Percentiles rank a stretch among this genome's conserved stretches.
Evolutionary conservation across 2,888 invertebrate genomes (phyloP).

Genomic region (Osedax frankpressi): DNA sequence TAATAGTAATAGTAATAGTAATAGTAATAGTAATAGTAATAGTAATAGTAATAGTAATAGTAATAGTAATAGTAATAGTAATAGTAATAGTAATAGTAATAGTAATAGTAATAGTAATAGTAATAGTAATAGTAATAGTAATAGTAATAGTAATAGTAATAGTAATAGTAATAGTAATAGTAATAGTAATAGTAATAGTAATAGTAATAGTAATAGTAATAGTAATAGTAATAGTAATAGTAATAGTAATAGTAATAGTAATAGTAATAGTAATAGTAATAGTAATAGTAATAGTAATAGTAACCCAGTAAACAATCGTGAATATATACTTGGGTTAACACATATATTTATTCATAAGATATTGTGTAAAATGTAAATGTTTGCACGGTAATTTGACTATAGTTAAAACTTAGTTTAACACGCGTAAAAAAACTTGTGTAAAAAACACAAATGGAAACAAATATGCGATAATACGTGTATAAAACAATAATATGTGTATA

Average conservation of each 20-base stretch:
- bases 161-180: background rate
- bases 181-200: background rate
- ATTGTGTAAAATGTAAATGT: too few species aligned
- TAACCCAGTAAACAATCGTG: too few species aligned
- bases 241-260: background rate
- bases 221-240: background rate
- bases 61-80: background rate
- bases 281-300: background rate
- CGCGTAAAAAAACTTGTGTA: too few species aligned
- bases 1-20: background rate
- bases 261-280: background rate
- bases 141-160: background rate
- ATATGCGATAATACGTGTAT: too few species aligned
- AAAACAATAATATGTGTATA: too few species aligned
- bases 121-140: background rate
- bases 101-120: background rate
- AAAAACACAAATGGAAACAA: too few species aligned
- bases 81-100: background rate
- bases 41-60: background rate
- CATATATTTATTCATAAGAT: too few species aligned
- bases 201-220: background rate
- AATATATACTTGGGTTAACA: too few species aligned
- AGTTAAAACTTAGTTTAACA: too few species aligned
- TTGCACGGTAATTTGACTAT: too few species aligned
- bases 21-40: background rate